phyloP scores from a whole-genome alignment of 1,140 invertebrate species.

The Plodia interpunctella region DNA sequence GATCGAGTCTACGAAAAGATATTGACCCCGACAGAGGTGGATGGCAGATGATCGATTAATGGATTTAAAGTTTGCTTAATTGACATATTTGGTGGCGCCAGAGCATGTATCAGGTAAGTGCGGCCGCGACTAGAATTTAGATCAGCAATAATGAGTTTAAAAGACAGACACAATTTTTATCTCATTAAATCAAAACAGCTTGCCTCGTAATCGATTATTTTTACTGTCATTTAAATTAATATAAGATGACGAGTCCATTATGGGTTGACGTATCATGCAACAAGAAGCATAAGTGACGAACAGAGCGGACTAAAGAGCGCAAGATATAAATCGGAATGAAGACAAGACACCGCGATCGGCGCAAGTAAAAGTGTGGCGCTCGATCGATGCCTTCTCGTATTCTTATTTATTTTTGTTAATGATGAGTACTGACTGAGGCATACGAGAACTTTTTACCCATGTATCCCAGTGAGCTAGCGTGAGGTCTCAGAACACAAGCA shows the following conservation, averaged over 20 bases:
- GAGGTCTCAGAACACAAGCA: constrained; percentile 34
- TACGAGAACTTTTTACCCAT: constrained; percentile 31
- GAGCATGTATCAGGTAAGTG: constrained; percentile 30
- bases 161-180: neutral
- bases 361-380: constrained; percentile 62
- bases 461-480: constrained; percentile 43
- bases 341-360: constrained; percentile 41
- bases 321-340: constrained; percentile 51
- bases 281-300: constrained; percentile 2
- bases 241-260: constrained; percentile 5
- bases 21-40: constrained; percentile 61
- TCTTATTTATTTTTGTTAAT: constrained; percentile 49
- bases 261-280: neutral
- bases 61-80: constrained; percentile 46
- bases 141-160: constrained; percentile 8
- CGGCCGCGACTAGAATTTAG: constrained; percentile 24
- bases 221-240: constrained; percentile 1
- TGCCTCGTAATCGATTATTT: neutral
- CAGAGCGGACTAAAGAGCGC: constrained; percentile 24
- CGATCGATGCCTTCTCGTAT: constrained; percentile 39
- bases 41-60: constrained; percentile 64
- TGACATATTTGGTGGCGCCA: constrained; percentile 50
- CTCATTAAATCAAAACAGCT: constrained; percentile 2
- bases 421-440: constrained; percentile 42
- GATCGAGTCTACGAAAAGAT: constrained; percentile 61